Evolutionary conservation across 2,797 vertebrate genomes (phyloP).

Genomic region (Poliocrania exsul): DNA sequence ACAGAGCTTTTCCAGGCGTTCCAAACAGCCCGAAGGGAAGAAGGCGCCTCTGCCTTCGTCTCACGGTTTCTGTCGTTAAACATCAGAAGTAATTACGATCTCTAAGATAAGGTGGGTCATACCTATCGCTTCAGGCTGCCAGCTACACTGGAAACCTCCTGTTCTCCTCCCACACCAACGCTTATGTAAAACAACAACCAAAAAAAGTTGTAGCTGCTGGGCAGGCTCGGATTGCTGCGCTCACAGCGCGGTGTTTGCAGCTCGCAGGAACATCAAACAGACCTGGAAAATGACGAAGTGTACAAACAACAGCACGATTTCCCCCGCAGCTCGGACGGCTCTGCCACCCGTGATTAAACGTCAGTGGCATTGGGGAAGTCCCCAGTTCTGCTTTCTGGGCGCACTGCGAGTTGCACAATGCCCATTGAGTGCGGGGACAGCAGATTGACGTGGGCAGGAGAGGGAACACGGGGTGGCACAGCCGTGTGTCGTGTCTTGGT

Average conservation of each 20-base stretch:
- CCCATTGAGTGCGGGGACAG: not conserved
- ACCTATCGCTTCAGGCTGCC: conserved; percentile 4
- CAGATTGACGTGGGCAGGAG: not conserved
- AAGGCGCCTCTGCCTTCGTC: not conserved
- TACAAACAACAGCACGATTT: not conserved
- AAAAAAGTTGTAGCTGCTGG: not conserved
- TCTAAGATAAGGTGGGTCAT: not conserved
- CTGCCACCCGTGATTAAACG: not conserved
- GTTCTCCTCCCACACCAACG: conserved; percentile 18
- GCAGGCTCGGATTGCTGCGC: not conserved
- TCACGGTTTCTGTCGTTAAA: not conserved
- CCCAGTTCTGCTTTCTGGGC: not conserved
- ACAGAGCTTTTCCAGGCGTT: not conserved
- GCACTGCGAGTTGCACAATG: not conserved
- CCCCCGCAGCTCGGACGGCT: not conserved
- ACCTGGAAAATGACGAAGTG: not conserved
- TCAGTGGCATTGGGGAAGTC: not conserved
- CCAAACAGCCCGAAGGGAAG: not conserved
- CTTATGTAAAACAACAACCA: conserved; percentile 19
- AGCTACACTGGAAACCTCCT: not conserved
- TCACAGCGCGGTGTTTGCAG: not conserved
- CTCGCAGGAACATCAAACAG: not conserved
- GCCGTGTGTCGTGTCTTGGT: not conserved
- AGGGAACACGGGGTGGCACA: not conserved
- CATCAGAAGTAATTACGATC: conserved; percentile 49